A percentile compares a stretch with the other conserved stretches of the same genome.
phyloP scores from a whole-genome alignment of 1,140 invertebrate genomes.

The Linepithema humile region DNA sequence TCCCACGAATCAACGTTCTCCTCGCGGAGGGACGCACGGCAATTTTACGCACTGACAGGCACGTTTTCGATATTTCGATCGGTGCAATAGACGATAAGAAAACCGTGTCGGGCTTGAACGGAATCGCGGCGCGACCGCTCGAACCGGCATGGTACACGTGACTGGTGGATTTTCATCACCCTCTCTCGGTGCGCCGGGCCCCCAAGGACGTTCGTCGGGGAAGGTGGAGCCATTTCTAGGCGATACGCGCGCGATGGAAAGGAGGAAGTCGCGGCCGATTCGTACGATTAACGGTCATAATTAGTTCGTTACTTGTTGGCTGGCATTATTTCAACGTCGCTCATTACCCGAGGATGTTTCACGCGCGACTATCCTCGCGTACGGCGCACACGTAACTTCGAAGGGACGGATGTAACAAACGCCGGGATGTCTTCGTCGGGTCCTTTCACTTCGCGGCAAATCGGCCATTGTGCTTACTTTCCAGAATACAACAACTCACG shows the following conservation, averaged over 20 bases:
- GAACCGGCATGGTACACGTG: conserved; percentile 73
- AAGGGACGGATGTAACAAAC: not conserved
- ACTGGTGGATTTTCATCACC: conserved; percentile 75
- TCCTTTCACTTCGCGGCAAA: conserved; percentile 39
- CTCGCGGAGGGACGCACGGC: not conserved
- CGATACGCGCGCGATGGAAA: conserved; percentile 53
- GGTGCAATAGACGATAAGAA: not conserved
- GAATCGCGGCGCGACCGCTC: conserved; percentile 51
- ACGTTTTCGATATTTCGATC: not conserved
- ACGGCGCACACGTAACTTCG: conserved; percentile 28
- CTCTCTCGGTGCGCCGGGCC: conserved; percentile 66
- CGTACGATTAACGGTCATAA: conserved; percentile 51
- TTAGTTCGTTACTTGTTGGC: conserved; percentile 31
- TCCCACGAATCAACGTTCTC: not conserved
- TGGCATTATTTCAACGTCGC: conserved; percentile 20
- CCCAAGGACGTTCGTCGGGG: conserved; percentile 72
- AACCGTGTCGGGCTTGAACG: conserved; percentile 1
- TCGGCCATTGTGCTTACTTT: conserved; percentile 5
- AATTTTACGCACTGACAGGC: not conserved
- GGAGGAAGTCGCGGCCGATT: conserved; percentile 64
- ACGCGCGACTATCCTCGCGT: conserved; percentile 16
- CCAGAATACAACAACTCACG: too few species aligned
- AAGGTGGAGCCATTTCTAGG: conserved; percentile 71
- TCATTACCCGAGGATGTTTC: conserved; percentile 26
- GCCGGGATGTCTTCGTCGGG: not conserved